phyloP scores from a whole-genome alignment of 2,113 vertebrate species.

The Peromyscus polionotus region DNA sequence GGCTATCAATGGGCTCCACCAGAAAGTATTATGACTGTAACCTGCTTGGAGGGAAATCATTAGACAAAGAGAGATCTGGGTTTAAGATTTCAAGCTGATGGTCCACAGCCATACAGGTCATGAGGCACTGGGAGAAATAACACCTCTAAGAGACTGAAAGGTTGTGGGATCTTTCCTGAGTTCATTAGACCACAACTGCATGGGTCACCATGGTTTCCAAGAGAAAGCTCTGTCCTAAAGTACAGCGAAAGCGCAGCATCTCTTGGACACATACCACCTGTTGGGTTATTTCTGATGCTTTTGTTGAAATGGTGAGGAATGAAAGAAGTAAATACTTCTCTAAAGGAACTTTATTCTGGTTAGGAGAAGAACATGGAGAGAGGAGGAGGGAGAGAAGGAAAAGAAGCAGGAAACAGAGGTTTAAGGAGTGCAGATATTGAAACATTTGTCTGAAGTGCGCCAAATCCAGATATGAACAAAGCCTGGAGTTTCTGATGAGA shows the following conservation, averaged over 20 bases:
- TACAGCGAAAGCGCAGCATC: background rate
- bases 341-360: background rate
- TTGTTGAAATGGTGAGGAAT: background rate
- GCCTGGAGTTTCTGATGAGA: slow-evolving; percentile 8
- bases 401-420: background rate
- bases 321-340: background rate
- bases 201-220: background rate
- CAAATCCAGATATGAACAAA: background rate
- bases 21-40: background rate
- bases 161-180: background rate
- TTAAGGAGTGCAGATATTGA: background rate
- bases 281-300: background rate
- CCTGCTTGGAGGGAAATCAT: background rate
- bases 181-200: background rate
- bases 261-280: background rate
- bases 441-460: background rate
- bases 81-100: background rate
- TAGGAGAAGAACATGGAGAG: background rate
- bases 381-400: background rate
- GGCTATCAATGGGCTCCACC: background rate
- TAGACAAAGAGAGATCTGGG: background rate
- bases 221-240: background rate
- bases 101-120: too few species aligned
- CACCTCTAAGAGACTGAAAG: background rate
- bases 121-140: background rate